Evolutionary conservation across 2,888 invertebrate species (phyloP), one percentile per base, ranked within the genome.

Genomic region (Rhagonycha lutea): DNA sequence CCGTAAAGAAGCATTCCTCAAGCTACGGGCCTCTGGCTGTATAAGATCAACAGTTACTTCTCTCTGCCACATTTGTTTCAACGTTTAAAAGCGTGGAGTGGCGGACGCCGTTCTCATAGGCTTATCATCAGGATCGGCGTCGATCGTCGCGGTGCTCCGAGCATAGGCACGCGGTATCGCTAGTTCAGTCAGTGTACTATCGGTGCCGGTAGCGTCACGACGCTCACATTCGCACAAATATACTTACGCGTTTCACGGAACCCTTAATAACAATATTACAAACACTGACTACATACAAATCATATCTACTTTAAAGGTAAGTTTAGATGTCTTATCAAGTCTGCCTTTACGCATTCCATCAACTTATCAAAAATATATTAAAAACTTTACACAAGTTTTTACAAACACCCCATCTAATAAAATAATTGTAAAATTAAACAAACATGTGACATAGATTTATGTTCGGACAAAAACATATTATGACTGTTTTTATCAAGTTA

Each of bases 1-100:
- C 87, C 87, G 87, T 88, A 84, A 88, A 86, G 85, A 86, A 84
- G 83, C 84, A 82, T 84, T 83, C 82, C 83, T 83, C 79, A 78
- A 79, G 81, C 80, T 78, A 81, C 81, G 75, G 77, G 82, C 81
- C 81, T 80, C 79, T 70, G 80, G 83, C 82, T 85, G 84, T 85
- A 83, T 84, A 84, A 86, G 85, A 86, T 86, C 87, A 87, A 87
- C 87, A 87, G 87, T 87, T 87, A 86, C 87, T 86, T 85, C 84
- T 83, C 83, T 85, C 84, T 83, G 83, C 84, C 85, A 86, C 85
- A 86, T 86, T 86, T 86, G 86, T 86, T 86, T 86, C 85, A 83
- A 82, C 84, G 83, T 84, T 84, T 83, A 85, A 86, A 83, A 86
- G 86, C 86, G 86, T 86, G 86, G 86, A 85, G 83, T 81, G 74